Percentiles rank a stretch among this genome's conserved stretches.
Conservation (phyloP, 2,113 vertebrate genomes). For the Daphoenositta chrysoptera region DNA sequence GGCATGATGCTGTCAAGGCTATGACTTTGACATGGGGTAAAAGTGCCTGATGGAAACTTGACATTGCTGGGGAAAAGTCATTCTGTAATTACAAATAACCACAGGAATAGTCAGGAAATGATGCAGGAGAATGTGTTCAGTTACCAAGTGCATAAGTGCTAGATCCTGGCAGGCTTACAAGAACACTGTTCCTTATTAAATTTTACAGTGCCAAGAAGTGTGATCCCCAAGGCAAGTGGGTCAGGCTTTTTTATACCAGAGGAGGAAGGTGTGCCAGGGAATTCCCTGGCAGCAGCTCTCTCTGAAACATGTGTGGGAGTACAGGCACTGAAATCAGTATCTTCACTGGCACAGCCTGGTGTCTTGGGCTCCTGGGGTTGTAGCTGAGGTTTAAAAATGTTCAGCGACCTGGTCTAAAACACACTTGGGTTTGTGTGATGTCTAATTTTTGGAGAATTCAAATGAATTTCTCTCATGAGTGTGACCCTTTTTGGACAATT, state of each 20-base stretch:
- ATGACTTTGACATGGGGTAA: neutral
- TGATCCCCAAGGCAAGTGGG: neutral
- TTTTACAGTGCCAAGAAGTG: neutral
- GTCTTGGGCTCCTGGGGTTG: neutral
- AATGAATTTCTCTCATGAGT: accelerated
- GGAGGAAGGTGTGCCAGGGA: neutral
- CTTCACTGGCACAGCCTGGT: accelerated
- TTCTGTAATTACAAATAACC: neutral
- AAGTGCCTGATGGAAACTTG: neutral
- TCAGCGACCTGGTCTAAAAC: neutral
- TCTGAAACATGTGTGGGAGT: neutral
- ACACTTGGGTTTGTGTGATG: neutral
- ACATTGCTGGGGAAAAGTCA: neutral
- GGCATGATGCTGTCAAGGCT: neutral
- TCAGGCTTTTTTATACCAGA: neutral
- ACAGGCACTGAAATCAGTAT: neutral
- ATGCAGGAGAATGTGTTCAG: neutral
- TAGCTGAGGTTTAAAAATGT: neutral
- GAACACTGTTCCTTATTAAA: neutral
- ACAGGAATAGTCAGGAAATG: neutral
- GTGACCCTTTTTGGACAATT: neutral
- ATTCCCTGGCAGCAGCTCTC: neutral
- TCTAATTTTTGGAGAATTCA: neutral
- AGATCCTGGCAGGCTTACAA: neutral
- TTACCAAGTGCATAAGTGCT: neutral